Conservation (phyloP, 1,140 invertebrate genomes). For the Goniozus legneri region DNA sequence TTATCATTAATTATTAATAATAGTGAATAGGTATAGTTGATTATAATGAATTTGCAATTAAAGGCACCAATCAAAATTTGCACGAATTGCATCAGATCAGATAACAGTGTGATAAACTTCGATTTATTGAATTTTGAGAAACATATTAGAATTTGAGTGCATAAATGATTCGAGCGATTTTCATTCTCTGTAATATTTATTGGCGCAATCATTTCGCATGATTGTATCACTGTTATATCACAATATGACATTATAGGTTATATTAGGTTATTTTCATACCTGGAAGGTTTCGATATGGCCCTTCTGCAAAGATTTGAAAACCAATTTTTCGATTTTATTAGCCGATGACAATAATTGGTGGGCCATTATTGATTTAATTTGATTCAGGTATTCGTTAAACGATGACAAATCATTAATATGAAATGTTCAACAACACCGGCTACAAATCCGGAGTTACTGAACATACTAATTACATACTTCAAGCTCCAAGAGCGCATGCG, state of each 20-base stretch:
- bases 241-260: conserved; percentile 30
- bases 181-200: no score
- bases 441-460: conserved; percentile 6
- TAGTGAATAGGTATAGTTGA: no score
- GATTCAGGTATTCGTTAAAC: not conserved
- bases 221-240: conserved; percentile 22
- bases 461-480: not conserved
- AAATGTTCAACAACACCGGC: conserved; percentile 8
- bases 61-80: no score
- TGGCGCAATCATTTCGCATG: no score
- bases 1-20: conserved; percentile 6
- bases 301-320: conserved; percentile 39
- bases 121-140: no score
- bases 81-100: no score
- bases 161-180: no score
- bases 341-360: conserved; percentile 42
- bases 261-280: conserved; percentile 35
- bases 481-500: conserved; percentile 1
- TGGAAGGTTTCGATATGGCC: conserved; percentile 38
- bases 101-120: no score
- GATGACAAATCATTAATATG: conserved; percentile 12
- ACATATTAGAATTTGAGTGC: no score
- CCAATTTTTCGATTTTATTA: conserved; percentile 39
- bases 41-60: no score
- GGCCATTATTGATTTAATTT: conserved; percentile 41